Base-by-base conservation (phyloP, 2,888 invertebrate genomes). In the Parnassius mnemosyne region DNA sequence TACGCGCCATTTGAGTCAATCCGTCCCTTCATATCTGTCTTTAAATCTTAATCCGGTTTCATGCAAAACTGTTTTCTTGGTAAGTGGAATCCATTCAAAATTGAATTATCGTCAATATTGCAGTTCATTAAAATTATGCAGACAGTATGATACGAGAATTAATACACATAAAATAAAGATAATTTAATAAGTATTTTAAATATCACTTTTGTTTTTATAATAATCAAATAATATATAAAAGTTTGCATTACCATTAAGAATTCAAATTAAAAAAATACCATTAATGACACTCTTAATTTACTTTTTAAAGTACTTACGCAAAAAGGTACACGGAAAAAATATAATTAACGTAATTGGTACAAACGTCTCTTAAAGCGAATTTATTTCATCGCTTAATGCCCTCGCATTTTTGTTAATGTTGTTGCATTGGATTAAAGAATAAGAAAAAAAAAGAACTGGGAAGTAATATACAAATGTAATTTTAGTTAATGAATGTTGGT, bases 321-420 rank as follows among this genome's bases (percentile, higher is more conserved):
- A 55, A 58, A 54, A 34, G 61, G 62, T 20, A 60, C 57, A 50
- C 56, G 57, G 69, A 79, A 81, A 82, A 82, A 84, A 78, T 77
- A 81, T 79, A 85, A 87, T 87, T 83, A 87, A 81, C 75, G 69
- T 85, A 88, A 88, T 87, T 86, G 83, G 71, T 82, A 84, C 85
- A 83, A 75, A 49, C 49, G 76, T 71, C 76, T 71, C 70, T 63
- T 67, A 72, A 72, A 68, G 71, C 68, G 66, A 71, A 76, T 47
- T 84, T 87, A 87, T 78, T 74, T 88, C 84, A 85, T 73, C 65
- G 68, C 78, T 75, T 85, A 89, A 86, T 84, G 84, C 70, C 71
- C 68, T 61, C 71, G 74, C 78, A 70, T 81, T 82, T 80, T 79
- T 74, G 79, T 78, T 85, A 87, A 87, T 86, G 85, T 78, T 71